Conservation (phyloP, 2,797 vertebrate species). For the Artibeus lituratus region DNA sequence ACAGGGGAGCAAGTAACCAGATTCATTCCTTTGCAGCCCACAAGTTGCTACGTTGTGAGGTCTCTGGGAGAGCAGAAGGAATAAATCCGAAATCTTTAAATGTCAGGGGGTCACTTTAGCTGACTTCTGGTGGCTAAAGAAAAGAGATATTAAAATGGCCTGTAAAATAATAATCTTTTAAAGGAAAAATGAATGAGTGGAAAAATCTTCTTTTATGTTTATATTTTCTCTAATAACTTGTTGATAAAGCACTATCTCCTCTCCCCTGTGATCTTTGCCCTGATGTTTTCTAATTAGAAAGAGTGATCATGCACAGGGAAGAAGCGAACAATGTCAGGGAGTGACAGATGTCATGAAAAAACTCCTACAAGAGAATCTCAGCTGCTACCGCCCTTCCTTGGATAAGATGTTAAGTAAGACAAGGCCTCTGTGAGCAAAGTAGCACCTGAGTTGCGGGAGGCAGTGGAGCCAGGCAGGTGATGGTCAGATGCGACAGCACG, state of each 20-base stretch:
- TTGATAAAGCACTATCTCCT: background rate
- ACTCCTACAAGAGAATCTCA: background rate
- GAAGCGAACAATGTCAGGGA: background rate
- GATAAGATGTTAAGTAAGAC: background rate
- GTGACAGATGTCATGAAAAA: background rate
- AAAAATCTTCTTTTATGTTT: slow-evolving; percentile 15
- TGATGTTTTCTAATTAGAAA: background rate
- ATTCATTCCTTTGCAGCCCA: background rate
- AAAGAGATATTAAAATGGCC: background rate
- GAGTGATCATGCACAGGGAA: background rate
- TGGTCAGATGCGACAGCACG: background rate
- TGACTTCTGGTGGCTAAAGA: background rate
- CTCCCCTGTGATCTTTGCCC: background rate
- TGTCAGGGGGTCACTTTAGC: background rate
- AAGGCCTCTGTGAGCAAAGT: background rate
- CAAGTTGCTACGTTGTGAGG: background rate
- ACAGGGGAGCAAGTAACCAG: background rate
- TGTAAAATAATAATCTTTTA: slow-evolving; percentile 38
- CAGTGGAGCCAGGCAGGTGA: background rate
- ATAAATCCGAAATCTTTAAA: slow-evolving; percentile 22
- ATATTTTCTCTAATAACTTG: background rate
- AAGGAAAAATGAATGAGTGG: slow-evolving; percentile 37
- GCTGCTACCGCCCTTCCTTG: background rate
- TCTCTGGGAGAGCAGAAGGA: background rate
- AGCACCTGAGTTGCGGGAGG: background rate